Evolutionary conservation across 2,113 vertebrate genomes (phyloP), one percentile per base, ranked within the genome.

Genomic region (Catharus bicknelli): DNA sequence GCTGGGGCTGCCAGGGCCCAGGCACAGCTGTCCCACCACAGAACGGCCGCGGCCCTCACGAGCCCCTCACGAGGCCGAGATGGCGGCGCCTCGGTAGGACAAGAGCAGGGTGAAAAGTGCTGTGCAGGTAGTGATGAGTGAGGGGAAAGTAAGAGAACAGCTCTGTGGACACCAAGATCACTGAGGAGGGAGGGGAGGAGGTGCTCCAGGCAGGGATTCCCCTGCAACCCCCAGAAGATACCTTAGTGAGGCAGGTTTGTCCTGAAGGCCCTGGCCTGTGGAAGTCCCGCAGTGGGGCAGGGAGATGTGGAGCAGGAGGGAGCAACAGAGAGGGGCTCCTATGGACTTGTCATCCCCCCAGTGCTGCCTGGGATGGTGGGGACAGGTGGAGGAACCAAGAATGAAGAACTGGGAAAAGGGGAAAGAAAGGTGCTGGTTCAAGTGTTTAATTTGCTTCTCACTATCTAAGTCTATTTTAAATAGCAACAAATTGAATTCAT

Each of bases 1-100:
- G 51, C 6, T 0, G 0, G 43, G 43, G 27, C 54, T 88, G 66
- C 29, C 29, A 11, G 0, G 4, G 11, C 7, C 11, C 0, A 0
- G 34, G 36, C 16, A 20, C 11, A 20, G 34, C 20, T 0, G 4
- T 58, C 43, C 55, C 36, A 21, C 5, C 4, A 0, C 42, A 70
- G 51, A 18, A 8, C 0, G 0, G 57, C 67, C 11, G 22, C 57
- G 77, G 45, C 57, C 43, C 17, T 7, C 48, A 42, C 5, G 0
- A 14, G 32, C 12, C 42, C 48, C 30, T 11, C 57, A 51, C 3
- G 19, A 36, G 32, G 15, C 53, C 53, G 13, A 21, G 54, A 8
- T 25, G 25, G 48, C 29, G 11, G 34, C 0, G 0, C 59, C 54
- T 36, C 3, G 3, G 40, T 20, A 43, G 51, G 69, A 38, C 6